Conservation (phyloP, 2,113 vertebrate genomes). For the Phyllostomus discolor region DNA sequence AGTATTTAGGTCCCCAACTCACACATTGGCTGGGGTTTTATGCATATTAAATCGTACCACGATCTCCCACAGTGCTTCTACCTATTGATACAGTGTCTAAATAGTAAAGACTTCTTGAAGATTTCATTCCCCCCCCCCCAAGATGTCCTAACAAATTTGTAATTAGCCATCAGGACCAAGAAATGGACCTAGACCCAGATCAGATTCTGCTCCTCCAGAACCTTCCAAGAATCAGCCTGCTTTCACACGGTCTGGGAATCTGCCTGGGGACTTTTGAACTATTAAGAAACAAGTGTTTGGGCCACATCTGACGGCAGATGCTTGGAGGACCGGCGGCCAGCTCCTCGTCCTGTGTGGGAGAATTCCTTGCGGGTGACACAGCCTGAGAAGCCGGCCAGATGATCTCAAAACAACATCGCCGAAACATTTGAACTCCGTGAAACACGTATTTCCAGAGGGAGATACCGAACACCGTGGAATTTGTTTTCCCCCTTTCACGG, state of each 20-base stretch:
- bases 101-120: background rate
- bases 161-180: background rate
- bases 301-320: slow-evolving; percentile 3
- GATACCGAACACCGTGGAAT: background rate
- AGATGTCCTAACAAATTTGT: background rate
- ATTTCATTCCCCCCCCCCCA: background rate
- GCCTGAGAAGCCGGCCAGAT: slow-evolving; percentile 6
- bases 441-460: slow-evolving; percentile 26
- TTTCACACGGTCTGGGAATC: background rate
- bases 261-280: background rate
- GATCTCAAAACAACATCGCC: background rate
- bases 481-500: background rate
- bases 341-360: slow-evolving; percentile 20
- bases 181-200: background rate
- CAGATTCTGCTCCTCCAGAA: background rate
- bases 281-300: background rate
- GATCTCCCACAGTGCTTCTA: background rate
- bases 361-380: slow-evolving; percentile 30
- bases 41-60: background rate
- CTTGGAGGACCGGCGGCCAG: background rate
- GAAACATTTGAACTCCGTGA: slow-evolving; percentile 5
- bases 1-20: background rate
- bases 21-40: background rate
- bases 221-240: background rate
- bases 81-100: background rate